phyloP scores from a whole-genome alignment of 2,888 invertebrate species.

The Ganaspis brasiliensis region DNA sequence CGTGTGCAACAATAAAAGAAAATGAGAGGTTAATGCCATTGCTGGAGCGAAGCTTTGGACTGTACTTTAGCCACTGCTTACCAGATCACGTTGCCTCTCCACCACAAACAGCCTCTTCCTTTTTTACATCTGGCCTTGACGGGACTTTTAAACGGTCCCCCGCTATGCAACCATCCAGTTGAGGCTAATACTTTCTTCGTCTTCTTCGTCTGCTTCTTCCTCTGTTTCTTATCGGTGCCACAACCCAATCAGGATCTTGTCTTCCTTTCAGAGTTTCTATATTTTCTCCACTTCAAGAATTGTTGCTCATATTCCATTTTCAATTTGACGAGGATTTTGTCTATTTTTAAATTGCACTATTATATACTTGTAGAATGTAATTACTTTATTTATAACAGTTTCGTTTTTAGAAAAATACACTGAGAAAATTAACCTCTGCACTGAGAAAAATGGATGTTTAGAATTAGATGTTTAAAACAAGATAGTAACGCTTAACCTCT shows the following conservation, averaged over 20 bases:
- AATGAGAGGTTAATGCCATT: conserved; percentile 41
- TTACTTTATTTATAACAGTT: too few species aligned
- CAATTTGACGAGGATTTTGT: too few species aligned
- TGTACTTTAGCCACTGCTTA: conserved; percentile 24
- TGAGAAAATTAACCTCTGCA: too few species aligned
- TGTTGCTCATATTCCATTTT: neutral
- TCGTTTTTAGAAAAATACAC: too few species aligned
- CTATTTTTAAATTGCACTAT: too few species aligned
- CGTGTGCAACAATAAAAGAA: conserved; percentile 36
- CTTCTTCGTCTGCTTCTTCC: conserved; percentile 6
- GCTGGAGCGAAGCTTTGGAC: conserved; percentile 10
- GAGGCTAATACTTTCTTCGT: conserved; percentile 17
- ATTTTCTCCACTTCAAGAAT: conserved; percentile 1
- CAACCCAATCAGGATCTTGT: conserved; percentile 41
- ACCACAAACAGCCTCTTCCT: conserved; percentile 31
- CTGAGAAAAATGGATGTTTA: too few species aligned
- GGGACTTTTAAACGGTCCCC: conserved; percentile 41
- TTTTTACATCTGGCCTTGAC: conserved; percentile 34
- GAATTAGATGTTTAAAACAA: too few species aligned
- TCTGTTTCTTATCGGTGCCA: conserved; percentile 21
- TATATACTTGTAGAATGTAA: too few species aligned
- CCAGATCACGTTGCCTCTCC: conserved; percentile 25
- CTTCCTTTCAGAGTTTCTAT: conserved; percentile 28
- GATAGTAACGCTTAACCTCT: too few species aligned
- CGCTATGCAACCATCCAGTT: conserved; percentile 27